These are phyloP conservation scores for Salarias fasciatus DNA, from an alignment of 2,797 vertebrate species.

Conservation along the genomic window DNA sequence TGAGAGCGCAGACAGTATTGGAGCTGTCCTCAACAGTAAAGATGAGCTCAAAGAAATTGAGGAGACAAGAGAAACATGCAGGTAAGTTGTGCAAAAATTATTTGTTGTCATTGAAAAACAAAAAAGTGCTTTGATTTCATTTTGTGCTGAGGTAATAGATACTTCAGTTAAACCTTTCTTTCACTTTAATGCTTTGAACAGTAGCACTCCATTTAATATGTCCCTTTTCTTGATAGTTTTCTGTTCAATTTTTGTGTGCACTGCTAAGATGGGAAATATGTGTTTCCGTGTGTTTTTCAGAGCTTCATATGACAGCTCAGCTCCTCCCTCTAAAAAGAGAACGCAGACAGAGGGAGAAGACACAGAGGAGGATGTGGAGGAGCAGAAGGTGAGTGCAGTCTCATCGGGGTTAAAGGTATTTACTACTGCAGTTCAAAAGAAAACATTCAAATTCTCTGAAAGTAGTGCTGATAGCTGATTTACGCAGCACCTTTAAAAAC, in stretches of 20 bases:
- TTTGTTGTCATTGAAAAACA: no score
- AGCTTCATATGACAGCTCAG: conserved; percentile 89
- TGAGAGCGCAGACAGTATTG: conserved; percentile 95
- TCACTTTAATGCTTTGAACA: no score
- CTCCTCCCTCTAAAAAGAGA: conserved; percentile 86
- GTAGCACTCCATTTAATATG: no score
- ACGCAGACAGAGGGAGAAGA: conserved; percentile 90
- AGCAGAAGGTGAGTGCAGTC: conserved; percentile 86
- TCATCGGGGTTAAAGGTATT: neutral
- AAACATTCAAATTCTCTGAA: no score
- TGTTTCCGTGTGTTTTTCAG: conserved; percentile 75
- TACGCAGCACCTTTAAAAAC: no score
- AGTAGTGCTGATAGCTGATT: neutral
- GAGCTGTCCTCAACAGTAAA: conserved; percentile 94
- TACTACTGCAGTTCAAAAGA: no score
- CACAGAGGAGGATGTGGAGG: conserved; percentile 92
- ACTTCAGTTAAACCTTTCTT: no score
- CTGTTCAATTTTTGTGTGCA: no score
- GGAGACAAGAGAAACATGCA: conserved; percentile 91
- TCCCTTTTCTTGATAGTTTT: no score
- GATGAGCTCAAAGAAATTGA: conserved; percentile 97
- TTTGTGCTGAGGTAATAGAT: no score
- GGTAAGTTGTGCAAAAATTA: conserved; percentile 80
- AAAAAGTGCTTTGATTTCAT: no score
- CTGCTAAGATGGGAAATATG: no score